Conservation (phyloP, 2,797 vertebrate genomes). For the Enteromius radiatus region DNA sequence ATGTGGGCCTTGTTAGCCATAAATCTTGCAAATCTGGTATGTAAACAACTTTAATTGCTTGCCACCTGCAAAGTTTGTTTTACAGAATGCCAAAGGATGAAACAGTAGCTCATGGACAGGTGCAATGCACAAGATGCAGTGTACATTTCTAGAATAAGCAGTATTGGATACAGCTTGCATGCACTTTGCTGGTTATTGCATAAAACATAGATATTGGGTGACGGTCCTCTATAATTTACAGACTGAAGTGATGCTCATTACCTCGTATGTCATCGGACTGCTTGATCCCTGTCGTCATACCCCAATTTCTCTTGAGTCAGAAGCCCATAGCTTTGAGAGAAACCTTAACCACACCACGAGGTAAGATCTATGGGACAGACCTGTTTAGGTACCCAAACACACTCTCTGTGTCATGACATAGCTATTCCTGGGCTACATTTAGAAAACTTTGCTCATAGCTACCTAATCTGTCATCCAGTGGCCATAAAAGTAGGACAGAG, state of each 20-base stretch:
- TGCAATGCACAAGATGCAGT: constrained; percentile 47
- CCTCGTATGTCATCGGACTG: constrained; percentile 53
- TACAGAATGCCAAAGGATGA: constrained; percentile 52
- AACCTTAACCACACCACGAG: constrained; percentile 55
- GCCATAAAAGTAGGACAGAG: constrained; percentile 63
- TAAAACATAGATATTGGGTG: constrained; percentile 35
- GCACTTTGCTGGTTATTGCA: constrained; percentile 24
- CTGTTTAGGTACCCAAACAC: constrained; percentile 54
- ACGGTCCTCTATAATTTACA: constrained; percentile 25
- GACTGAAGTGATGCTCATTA: constrained; percentile 31
- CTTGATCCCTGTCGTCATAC: constrained; percentile 56
- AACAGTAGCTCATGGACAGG: constrained; percentile 50
- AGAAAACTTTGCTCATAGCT: constrained; percentile 69
- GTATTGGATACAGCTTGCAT: constrained; percentile 36
- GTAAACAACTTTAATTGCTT: constrained; percentile 69
- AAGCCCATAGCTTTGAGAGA: constrained; percentile 51
- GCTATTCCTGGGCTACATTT: constrained; percentile 69
- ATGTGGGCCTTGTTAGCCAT: constrained; percentile 37
- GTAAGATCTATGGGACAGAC: constrained; percentile 57
- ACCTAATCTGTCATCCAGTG: constrained; percentile 63
- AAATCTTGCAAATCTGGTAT: constrained; percentile 68
- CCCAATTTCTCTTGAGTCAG: constrained; percentile 56
- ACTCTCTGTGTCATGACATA: constrained; percentile 64
- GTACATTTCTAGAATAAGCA: constrained; percentile 35
- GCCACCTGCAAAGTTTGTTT: constrained; percentile 62